phyloP scores from a whole-genome alignment of 2,797 vertebrate species.

The Sebastes vulpes region DNA sequence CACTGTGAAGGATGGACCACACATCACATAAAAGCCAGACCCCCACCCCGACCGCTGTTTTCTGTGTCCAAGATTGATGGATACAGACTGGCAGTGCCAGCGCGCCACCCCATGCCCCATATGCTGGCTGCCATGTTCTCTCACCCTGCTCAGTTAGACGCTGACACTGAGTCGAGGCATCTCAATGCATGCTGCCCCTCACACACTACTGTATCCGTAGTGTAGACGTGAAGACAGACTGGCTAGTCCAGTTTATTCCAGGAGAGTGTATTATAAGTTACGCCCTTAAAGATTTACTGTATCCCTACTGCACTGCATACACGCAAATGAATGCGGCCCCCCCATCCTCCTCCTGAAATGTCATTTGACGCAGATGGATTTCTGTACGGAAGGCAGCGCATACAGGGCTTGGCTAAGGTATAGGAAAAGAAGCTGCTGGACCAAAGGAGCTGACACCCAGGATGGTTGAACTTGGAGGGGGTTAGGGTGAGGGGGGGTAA shows the following conservation, averaged over 20 bases:
- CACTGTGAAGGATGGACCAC: not conserved
- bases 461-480: slow-evolving; percentile 34
- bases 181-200: slow-evolving; percentile 54
- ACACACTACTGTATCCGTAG: not conserved
- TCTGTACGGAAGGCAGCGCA: slow-evolving; percentile 30
- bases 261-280: slow-evolving; percentile 35
- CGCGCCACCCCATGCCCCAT: slow-evolving; percentile 70
- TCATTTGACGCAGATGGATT: slow-evolving; percentile 51
- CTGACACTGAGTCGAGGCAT: slow-evolving; percentile 65
- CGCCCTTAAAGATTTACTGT: slow-evolving; percentile 30
- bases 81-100: slow-evolving; percentile 78
- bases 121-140: slow-evolving; percentile 80
- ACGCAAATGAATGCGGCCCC: slow-evolving; percentile 30
- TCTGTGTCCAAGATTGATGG: slow-evolving; percentile 69
- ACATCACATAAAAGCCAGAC: slow-evolving; percentile 17
- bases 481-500: not conserved
- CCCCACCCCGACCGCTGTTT: slow-evolving; percentile 14
- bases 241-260: slow-evolving; percentile 32
- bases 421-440: slow-evolving; percentile 21
- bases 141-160: slow-evolving; percentile 65
- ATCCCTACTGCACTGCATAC: slow-evolving; percentile 3
- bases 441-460: slow-evolving; percentile 21
- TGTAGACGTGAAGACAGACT: not conserved
- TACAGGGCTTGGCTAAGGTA: not conserved
- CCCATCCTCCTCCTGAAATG: slow-evolving; percentile 39